Evolutionary conservation across 2,888 invertebrate genomes (phyloP), one percentile per base, ranked within the genome.

Genomic region (Cetonia aurata): DNA sequence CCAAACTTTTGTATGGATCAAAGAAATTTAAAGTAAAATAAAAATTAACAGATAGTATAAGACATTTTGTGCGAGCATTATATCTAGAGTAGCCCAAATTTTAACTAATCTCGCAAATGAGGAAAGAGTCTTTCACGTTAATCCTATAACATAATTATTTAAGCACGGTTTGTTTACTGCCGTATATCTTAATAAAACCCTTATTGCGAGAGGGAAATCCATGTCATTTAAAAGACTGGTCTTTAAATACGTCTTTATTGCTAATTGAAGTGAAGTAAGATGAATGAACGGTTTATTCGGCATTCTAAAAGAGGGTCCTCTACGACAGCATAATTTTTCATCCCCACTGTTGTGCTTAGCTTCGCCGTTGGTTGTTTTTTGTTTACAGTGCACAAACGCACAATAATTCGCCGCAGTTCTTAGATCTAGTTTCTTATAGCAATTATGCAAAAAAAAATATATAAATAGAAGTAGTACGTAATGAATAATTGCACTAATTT

Each of bases 311-410:
- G 71, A 73, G 72, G 69, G 70, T 69, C 70, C 73, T 57, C 56
- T 55, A n/a, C 41, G 55, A 60, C 19, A 53, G 44, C 33, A 44
- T 46, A 55, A 57, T 57, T 62, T 70, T 70, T 60, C 69, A 55
- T 75, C 76, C 76, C 76, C 76, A 77, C 75, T 73, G n/a, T 77
- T 73, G 74, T 59, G 74, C 79, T 81, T 81, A 82, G 81, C 82
- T 53, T 53, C 44, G n/a, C 53, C 37, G 19, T 65, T 50, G 37
- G 62, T 50, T 56, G 12, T 65, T 65, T 65, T 50, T 50, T 50
- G 50, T 50, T 48, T 50, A 65, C 31, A 15, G 50, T 37, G 33
- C 15, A 50, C 15, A 37, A 50, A 25, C 25, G 56, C 25, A 44
- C 17, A 37, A 4, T 31, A 13, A 37, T 33, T n/a, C 10, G 15